Conservation (phyloP, 2,113 vertebrate genomes). For the Ahaetulla prasina region DNA sequence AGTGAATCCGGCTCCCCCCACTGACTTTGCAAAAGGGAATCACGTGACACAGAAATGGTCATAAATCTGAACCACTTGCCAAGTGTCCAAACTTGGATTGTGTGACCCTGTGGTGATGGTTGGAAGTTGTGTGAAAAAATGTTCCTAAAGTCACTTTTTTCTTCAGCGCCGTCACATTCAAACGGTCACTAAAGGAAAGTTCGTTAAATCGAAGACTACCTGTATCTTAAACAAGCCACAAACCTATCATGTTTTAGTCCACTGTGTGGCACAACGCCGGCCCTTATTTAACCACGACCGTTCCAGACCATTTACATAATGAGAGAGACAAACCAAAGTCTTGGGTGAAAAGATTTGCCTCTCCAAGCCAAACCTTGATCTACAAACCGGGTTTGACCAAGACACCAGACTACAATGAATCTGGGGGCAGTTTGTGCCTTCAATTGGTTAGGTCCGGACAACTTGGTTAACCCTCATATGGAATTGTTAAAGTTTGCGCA, state of each 20-base stretch:
- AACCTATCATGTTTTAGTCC: background rate
- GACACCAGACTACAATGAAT: background rate
- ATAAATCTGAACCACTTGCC: background rate
- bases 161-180: background rate
- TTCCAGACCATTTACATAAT: background rate
- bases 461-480: background rate
- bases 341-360: background rate
- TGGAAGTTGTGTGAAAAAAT: background rate
- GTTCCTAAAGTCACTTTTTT: background rate
- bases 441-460: background rate
- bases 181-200: background rate
- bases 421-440: background rate
- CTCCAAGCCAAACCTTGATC: background rate
- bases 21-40: background rate
- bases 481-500: background rate
- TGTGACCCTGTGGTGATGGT: background rate
- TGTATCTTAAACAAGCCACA: background rate
- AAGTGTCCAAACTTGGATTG: background rate
- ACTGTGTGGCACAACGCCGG: background rate
- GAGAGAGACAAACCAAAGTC: background rate
- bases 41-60: background rate
- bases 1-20: background rate
- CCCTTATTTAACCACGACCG: background rate
- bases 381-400: background rate
- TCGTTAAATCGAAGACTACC: background rate